Evolutionary conservation across 2,888 invertebrate genomes (phyloP), one percentile per base, ranked within the genome.

Genomic region (Schizaphis graminum): DNA sequence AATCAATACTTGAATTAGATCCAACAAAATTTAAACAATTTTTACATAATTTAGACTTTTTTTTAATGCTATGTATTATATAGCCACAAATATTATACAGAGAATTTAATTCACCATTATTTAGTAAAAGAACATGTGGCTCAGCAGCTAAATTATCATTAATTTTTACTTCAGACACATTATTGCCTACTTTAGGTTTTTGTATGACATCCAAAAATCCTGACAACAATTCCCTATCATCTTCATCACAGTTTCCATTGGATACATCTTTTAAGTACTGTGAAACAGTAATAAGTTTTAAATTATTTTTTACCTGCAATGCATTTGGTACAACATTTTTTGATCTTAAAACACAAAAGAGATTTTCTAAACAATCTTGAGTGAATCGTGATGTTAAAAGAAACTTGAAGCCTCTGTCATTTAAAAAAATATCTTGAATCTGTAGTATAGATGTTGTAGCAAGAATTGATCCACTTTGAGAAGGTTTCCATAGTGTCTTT

Each of bases 261-360:
- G 89, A 57, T 35, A 89, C 56, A 10, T 89, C 56, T 41, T 41
- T 35, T 89, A 89, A 89, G 11, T 56, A 89, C 24, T 89, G 89
- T 28, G 89, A 89, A 10, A 89, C 89, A 89, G 56, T 41, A 10
- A 89, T 26, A 26, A 89, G 41, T 89, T 89, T 89, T 47, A 57
- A 89, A 89, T 89, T 89, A 89, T 89, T 89, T 89, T 89, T 89
- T 3, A 89, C 56, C 28, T 56, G 56, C 11, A 89, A 47, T 24
- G 41, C 89, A 89, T 89, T 89, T 41, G 57, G 89, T 2, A 89
- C 89, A 47, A 89, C 24, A 26, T 89, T 89, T 24, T 35, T 56
- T 89, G 89, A 5, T 57, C 89, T 89, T 26, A 57, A 56, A 8
- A 56, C 24, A 41, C 89, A 41, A 89, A 89, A 89, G 8, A 89